Evolutionary conservation across 2,888 invertebrate genomes (phyloP).

Genomic region (Muscina levida): DNA sequence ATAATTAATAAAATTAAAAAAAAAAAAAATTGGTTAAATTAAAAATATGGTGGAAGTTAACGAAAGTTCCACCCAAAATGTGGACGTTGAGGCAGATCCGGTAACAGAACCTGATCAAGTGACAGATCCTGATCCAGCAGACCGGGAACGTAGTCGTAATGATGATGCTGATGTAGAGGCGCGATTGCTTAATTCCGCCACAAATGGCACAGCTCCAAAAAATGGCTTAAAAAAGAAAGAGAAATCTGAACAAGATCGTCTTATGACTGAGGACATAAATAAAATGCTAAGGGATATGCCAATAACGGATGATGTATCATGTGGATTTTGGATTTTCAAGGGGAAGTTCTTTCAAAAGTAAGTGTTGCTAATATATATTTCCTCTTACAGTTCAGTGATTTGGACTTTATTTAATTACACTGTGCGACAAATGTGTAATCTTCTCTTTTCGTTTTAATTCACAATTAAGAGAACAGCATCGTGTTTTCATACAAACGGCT

Average conservation of each 20-base stretch:
- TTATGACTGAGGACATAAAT: slow-evolving; percentile 79
- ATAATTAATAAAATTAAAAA: neutral
- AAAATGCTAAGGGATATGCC: slow-evolving; percentile 81
- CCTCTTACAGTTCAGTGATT: neutral
- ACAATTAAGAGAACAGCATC: too few species aligned
- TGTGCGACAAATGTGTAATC: neutral
- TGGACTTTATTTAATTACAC: neutral
- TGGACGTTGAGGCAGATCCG: slow-evolving; percentile 10
- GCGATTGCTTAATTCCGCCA: slow-evolving; percentile 70
- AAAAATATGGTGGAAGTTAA: slow-evolving; percentile 67
- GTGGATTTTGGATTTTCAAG: slow-evolving; percentile 84
- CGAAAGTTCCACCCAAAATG: slow-evolving; percentile 47
- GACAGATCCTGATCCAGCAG: slow-evolving; percentile 50
- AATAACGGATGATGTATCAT: slow-evolving; percentile 83
- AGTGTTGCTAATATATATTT: too few species aligned
- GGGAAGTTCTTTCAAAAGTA: slow-evolving; percentile 83
- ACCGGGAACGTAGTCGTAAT: too few species aligned
- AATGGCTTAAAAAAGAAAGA: slow-evolving; percentile 68
- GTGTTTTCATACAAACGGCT: too few species aligned
- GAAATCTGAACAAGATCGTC: slow-evolving; percentile 74
- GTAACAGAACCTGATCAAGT: slow-evolving; percentile 17
- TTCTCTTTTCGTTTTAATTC: neutral
- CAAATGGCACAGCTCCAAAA: slow-evolving; percentile 55
- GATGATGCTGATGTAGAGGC: slow-evolving; percentile 67
- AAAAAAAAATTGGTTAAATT: slow-evolving; percentile 53